Base-by-base conservation (phyloP, 2,888 invertebrate genomes). In the Orchesella flavescens region DNA sequence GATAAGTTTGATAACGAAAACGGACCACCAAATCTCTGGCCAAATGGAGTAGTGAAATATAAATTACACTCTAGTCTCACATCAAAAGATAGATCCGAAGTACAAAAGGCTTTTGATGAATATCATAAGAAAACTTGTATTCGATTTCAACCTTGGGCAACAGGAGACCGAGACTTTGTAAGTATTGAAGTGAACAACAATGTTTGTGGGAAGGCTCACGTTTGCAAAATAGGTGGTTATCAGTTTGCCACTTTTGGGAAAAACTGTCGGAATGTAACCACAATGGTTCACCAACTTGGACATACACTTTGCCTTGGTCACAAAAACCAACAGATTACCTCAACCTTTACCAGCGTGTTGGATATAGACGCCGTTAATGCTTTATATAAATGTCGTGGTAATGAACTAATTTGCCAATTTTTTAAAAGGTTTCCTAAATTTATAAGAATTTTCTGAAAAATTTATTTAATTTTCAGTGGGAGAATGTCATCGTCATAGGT, bases 301-400 rank as follows among this genome's bases (percentile, higher is more conserved):
- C 78, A 78, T 49, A 78, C 44, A 13, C 63, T 78, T 7, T 78
- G 78, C 24, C 23, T 78, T n/a, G 61, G 78, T 10, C 78, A 78
- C 43, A 69, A 78, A 44, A 13, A n/a, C 53, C 53, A 34, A 34
- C 34, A 34, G 7, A 7, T 7, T 7, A 34, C 34, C 34, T 34
- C 34, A 34, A 4, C 2, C 7, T 7, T 34, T 7, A 7, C 2
- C 2, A 34, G 34, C 7, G 34, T 34, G 2, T 7, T 34, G 34
- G 34, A 7, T 4, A 34, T 34, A 7, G 34, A 34, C 7, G 34
- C 34, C 2, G 34, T 34, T 7, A 34, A 34, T 34, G 2, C 7
- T 2, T 7, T 34, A 7, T 34, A 34, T 7, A 34, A 34, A 34
- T 34, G 34, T 7, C 34, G 7, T 34, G 34, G 34, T 34, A 34